phyloP scores from a whole-genome alignment of 2,113 vertebrate species.

The Xenus cinereus region DNA sequence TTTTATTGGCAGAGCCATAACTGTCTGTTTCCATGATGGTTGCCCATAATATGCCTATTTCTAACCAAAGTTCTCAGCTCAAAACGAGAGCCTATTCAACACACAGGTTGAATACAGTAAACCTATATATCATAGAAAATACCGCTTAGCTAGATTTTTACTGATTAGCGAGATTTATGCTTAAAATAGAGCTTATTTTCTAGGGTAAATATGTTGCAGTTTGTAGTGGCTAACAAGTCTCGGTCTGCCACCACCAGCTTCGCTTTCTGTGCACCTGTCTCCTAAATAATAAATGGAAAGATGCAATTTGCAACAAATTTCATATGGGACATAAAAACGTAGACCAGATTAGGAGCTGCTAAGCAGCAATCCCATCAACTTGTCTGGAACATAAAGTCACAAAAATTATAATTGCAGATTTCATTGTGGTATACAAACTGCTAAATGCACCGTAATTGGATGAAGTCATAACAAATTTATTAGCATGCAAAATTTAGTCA shows the following conservation, averaged over 20 bases:
- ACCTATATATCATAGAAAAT: background rate
- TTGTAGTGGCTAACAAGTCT: constrained; percentile 9
- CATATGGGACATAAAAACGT: constrained; percentile 12
- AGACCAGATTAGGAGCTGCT: constrained; percentile 33
- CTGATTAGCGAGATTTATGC: background rate
- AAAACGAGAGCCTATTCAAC: background rate
- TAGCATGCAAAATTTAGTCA: constrained; percentile 27
- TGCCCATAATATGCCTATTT: background rate
- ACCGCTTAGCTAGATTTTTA: background rate
- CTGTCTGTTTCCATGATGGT: background rate
- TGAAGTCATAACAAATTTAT: constrained; percentile 59
- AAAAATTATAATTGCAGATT: constrained; percentile 50
- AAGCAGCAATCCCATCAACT: constrained; percentile 48
- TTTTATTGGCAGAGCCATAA: background rate
- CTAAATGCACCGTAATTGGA: constrained; percentile 47
- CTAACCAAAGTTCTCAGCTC: background rate
- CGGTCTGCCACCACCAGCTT: background rate
- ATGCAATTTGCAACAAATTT: constrained; percentile 42
- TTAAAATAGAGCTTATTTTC: background rate
- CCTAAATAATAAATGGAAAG: constrained; percentile 50
- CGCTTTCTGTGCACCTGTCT: constrained; percentile 32
- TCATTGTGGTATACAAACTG: constrained; percentile 27
- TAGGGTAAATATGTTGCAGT: background rate
- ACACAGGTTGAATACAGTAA: background rate
- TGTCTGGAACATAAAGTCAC: constrained; percentile 46